Percentiles rank a stretch among this genome's conserved stretches.
These are phyloP conservation scores for Cantharis lateralis DNA, from an alignment of 2,888 invertebrate genomes.

Conservation along the genomic window DNA sequence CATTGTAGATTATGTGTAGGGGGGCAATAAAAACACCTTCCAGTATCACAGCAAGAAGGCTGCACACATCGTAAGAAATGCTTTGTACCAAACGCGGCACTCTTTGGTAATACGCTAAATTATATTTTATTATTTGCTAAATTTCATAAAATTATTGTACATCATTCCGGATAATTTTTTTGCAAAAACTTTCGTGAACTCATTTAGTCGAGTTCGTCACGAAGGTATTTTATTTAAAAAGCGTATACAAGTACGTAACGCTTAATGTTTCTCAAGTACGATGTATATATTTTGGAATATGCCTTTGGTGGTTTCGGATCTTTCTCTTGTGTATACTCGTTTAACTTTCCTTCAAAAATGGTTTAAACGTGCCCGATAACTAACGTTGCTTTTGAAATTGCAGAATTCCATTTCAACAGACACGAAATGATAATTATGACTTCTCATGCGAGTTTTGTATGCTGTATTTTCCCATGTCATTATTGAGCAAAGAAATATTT, in stretches of 20 bases:
- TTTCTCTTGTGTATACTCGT: neutral
- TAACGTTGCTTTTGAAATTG: neutral
- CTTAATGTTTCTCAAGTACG: neutral
- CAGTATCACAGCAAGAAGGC: neutral
- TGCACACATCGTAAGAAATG: neutral
- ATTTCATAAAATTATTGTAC: neutral
- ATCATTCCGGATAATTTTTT: neutral
- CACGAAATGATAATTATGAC: conserved; percentile 4
- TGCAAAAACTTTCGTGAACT: neutral
- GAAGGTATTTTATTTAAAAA: neutral
- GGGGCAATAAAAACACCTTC: conserved; percentile 6
- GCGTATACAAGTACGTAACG: neutral
- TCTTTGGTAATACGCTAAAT: neutral
- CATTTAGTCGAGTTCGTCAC: neutral
- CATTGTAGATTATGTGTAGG: conserved; percentile 9
- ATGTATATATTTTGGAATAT: neutral
- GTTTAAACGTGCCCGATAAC: conserved; percentile 5
- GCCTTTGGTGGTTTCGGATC: neutral
- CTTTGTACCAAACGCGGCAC: neutral
- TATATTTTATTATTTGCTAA: neutral
- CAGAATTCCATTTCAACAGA: neutral
- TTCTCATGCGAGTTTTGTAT: conserved; percentile 9
- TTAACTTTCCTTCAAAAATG: neutral
- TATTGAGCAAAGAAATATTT: neutral
- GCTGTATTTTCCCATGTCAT: conserved; percentile 11